phyloP scores from a whole-genome alignment of 2,797 vertebrate species.

The Pempheris klunzingeri region DNA sequence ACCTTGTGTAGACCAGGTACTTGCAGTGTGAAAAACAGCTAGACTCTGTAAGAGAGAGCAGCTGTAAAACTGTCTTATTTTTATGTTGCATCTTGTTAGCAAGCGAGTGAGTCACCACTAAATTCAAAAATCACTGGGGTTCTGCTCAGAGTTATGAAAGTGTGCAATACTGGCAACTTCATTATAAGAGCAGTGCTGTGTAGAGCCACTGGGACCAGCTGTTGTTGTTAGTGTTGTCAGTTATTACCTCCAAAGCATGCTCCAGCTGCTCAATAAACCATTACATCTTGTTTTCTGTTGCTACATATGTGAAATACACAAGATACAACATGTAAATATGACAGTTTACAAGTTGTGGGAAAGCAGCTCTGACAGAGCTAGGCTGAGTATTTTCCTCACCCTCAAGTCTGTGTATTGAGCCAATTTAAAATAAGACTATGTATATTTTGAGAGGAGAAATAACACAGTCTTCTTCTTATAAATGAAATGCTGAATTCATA shows the following conservation, averaged over 20 bases:
- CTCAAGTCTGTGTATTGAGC: not conserved
- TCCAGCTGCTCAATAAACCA: conserved; percentile 8
- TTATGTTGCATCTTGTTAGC: not conserved
- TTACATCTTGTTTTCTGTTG: conserved; percentile 1
- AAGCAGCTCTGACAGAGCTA: conserved; percentile 21
- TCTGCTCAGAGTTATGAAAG: not conserved
- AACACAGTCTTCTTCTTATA: not conserved
- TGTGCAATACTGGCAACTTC: not conserved
- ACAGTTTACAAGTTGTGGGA: not conserved
- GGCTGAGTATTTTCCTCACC: conserved; percentile 8
- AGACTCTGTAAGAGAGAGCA: not conserved
- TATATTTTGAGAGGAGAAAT: not conserved
- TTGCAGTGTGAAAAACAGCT: not conserved
- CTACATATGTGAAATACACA: not conserved
- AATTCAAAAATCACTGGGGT: not conserved
- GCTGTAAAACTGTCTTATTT: not conserved
- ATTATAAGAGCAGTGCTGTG: conserved; percentile 1
- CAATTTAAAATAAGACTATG: not conserved
- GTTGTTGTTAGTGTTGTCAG: not conserved
- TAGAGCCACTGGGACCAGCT: not conserved
- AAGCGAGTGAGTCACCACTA: not conserved
- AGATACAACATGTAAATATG: conserved; percentile 1
- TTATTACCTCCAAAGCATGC: not conserved
- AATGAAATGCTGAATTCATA: not conserved
- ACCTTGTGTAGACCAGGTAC: not conserved